Base-by-base conservation (phyloP, 2,113 vertebrate genomes). In the Rhinoderma darwinii region DNA sequence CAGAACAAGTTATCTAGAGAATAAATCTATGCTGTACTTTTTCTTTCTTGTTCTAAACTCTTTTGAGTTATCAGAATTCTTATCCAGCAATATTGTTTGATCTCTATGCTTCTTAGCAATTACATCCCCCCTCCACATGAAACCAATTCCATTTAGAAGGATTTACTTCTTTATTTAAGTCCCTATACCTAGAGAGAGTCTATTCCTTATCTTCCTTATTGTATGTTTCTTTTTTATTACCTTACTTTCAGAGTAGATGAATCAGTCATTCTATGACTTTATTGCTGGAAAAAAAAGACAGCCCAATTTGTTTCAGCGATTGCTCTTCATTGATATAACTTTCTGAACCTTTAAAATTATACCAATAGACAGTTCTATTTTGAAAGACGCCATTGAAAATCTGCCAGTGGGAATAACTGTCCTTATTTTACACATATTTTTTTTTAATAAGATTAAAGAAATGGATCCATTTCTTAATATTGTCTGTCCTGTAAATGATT, bases 311-410 rank as follows among this genome's bases (percentile, higher is more conserved):
- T 87, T 87, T 87, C 86, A 87, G 78, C 68, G 70, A 87, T 87
- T 82, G 86, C 86, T 87, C 86, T 87, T 82, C 86, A 87, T 87
- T 87, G 86, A 82, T 87, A 87, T 82, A 87, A 87, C 86, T 82
- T 87, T 87, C 78, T 87, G 86, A 82, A 87, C 86, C 86, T 87
- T 35, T 82, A 87, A 87, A 87, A 87, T 87, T 82, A 87, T 87
- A 82, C 86, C 70, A 63, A 87, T 74, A 87, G 68, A 75, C 78
- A 82, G 79, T 82, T 63, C 66, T 44, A 72, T 86, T 81, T 86
- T 81, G 50, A 82, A 86, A 80, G 68, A 81, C 17, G 41, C 5
- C 27, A 72, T 35, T 63, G 68, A 82, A 82, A 75, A 59, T 56
- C 86, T 82, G 68, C 86, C 39, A 63, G 51, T 74, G 54, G 39